Conservation (phyloP, 1,140 invertebrate species). For the Drosophila paulistorum region DNA sequence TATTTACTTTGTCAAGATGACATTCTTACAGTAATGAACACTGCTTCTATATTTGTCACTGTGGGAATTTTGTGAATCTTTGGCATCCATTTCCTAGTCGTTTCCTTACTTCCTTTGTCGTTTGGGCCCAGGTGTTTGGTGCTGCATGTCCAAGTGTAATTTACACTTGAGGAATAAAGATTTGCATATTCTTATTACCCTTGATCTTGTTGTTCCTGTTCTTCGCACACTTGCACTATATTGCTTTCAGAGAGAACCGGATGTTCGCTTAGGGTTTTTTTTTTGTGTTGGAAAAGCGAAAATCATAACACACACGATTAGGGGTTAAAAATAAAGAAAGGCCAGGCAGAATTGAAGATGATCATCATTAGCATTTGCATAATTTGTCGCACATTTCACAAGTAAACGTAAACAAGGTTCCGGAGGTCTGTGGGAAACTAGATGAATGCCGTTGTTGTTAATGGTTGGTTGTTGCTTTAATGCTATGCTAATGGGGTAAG, state of each 20-base stretch:
- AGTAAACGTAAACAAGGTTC: slow-evolving; percentile 68
- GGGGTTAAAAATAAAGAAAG: slow-evolving; percentile 40
- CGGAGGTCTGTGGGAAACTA: slow-evolving; percentile 50
- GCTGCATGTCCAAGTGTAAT: slow-evolving; percentile 59
- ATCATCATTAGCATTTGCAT: slow-evolving; percentile 56
- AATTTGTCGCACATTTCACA: slow-evolving; percentile 61
- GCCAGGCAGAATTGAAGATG: slow-evolving; percentile 38
- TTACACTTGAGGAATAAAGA: slow-evolving; percentile 46
- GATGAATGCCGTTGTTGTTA: slow-evolving; percentile 33
- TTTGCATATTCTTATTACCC: slow-evolving; percentile 62
- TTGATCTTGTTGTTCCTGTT: slow-evolving; percentile 39
- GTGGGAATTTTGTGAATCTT: slow-evolving; percentile 47
- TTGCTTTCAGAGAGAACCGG: slow-evolving; percentile 43
- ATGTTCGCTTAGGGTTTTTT: slow-evolving; percentile 2
- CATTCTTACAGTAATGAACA: not conserved
- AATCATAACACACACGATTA: slow-evolving; percentile 39
- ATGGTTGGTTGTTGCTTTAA: slow-evolving; percentile 49
- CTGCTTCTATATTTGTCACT: not conserved
- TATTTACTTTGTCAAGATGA: not conserved
- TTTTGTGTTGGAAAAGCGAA: slow-evolving; percentile 13
- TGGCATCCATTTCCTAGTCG: slow-evolving; percentile 9
- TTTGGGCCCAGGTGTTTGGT: slow-evolving; percentile 51
- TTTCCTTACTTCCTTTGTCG: slow-evolving; percentile 45
- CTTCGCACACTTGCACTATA: not conserved
- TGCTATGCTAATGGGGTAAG: slow-evolving; percentile 74